Conservation (phyloP, 2,888 invertebrate genomes). For the Epistrophella euchroma region DNA sequence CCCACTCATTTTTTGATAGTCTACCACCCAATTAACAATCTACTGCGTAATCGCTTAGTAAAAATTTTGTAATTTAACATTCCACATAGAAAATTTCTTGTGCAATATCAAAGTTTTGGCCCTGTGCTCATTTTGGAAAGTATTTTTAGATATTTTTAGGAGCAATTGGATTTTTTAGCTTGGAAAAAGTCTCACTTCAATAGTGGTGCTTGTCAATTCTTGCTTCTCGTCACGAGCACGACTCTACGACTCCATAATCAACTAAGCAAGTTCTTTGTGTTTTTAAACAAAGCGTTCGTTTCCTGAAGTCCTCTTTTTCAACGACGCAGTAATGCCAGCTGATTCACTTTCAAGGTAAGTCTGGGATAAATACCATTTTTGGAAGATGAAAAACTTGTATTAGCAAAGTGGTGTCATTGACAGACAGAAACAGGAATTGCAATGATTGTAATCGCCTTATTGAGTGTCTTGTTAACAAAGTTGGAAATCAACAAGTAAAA, state of each 20-base stretch:
- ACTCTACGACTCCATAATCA: neutral
- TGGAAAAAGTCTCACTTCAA: neutral
- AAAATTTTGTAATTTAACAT: slow-evolving; percentile 62
- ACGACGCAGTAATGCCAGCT: slow-evolving; percentile 72
- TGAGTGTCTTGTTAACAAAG: slow-evolving; percentile 6
- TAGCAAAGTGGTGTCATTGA: slow-evolving; percentile 31
- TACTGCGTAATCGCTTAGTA: slow-evolving; percentile 62
- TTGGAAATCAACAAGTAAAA: slow-evolving; percentile 30
- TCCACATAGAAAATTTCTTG: slow-evolving; percentile 52
- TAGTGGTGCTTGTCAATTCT: neutral
- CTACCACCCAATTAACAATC: slow-evolving; percentile 3
- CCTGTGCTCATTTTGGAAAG: slow-evolving; percentile 44
- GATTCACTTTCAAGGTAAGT: slow-evolving; percentile 74
- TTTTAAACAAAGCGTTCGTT: slow-evolving; percentile 32
- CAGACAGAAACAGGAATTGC: slow-evolving; percentile 59
- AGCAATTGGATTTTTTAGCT: slow-evolving; percentile 1
- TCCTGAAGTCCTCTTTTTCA: slow-evolving; percentile 45
- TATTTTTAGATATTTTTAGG: slow-evolving; percentile 59
- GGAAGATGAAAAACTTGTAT: slow-evolving; percentile 33
- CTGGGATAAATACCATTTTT: slow-evolving; percentile 60
- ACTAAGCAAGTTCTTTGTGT: slow-evolving; percentile 61
- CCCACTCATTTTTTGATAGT: neutral
- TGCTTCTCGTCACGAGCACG: neutral
- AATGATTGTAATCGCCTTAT: slow-evolving; percentile 5
- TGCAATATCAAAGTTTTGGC: slow-evolving; percentile 50